Percentiles rank a stretch among this genome's conserved stretches.
These are phyloP conservation scores for Ochotona curzoniae DNA, from an alignment of 2,113 vertebrate species.

Conservation along the genomic window DNA sequence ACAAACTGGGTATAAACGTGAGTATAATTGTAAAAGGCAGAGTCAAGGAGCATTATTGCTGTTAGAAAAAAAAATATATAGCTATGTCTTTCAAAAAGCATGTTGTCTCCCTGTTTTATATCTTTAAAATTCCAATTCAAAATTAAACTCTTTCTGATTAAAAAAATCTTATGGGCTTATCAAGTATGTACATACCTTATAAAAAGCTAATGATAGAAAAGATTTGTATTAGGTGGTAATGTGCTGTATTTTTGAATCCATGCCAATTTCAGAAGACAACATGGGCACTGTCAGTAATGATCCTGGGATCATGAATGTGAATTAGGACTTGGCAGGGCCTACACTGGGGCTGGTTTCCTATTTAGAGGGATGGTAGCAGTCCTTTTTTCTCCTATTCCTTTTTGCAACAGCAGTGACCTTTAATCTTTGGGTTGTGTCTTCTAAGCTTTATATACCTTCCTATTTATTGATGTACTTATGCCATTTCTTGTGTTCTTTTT, in stretches of 20 bases:
- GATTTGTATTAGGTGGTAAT: background rate
- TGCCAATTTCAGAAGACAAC: background rate
- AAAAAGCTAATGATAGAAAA: background rate
- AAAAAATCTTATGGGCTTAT: background rate
- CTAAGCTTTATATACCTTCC: constrained; percentile 2
- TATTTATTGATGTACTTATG: constrained; percentile 36
- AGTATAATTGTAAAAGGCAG: background rate
- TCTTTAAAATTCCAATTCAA: constrained; percentile 38
- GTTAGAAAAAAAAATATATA: constrained; percentile 18
- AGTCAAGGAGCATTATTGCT: constrained; percentile 41
- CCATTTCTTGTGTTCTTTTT: background rate
- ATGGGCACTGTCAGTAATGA: constrained; percentile 8
- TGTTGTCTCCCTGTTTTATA: constrained; percentile 5
- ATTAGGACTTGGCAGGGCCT: constrained; percentile 49
- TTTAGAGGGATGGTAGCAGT: constrained; percentile 21
- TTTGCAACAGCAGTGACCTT: background rate
- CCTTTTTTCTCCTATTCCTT: background rate
- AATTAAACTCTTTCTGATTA: constrained; percentile 33
- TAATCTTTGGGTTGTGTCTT: background rate
- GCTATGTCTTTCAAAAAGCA: constrained; percentile 22
- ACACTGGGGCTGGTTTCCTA: constrained; percentile 23
- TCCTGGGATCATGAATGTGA: constrained; percentile 8
- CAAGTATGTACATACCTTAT: background rate
- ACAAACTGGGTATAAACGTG: constrained; percentile 48
- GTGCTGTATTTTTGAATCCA: constrained; percentile 29